Evolutionary conservation across 2,113 vertebrate species (phyloP).

Genomic region (Scortum barcoo): DNA sequence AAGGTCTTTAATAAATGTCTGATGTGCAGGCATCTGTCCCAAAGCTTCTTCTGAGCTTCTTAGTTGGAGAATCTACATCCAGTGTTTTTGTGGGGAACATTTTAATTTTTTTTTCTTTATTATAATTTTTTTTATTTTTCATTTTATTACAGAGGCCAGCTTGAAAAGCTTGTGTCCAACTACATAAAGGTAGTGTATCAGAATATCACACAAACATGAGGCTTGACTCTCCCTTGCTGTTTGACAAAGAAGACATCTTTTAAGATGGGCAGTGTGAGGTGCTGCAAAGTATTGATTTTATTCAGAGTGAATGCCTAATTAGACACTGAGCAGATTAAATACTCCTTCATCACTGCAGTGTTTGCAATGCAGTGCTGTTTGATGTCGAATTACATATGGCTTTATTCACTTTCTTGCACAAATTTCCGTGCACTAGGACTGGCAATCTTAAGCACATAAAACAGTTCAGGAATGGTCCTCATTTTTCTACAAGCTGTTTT

Average conservation of each 20-base stretch:
- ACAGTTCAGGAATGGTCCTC: not conserved
- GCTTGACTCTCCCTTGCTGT: not conserved
- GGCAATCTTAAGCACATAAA: conserved; percentile 3
- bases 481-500: conserved; percentile 5
- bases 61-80: not conserved
- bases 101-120: not conserved
- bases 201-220: not conserved
- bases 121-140: too few relatives aligned
- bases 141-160: not conserved
- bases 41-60: not conserved
- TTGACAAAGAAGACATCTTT: conserved; percentile 27
- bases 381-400: not conserved
- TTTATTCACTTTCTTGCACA: conserved; percentile 20
- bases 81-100: not conserved
- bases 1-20: not conserved
- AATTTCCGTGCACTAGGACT: not conserved
- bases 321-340: conserved; percentile 41
- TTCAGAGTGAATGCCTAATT: conserved; percentile 33
- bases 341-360: conserved; percentile 6
- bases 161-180: not conserved
- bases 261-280: not conserved
- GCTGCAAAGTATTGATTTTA: conserved; percentile 39
- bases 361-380: conserved; percentile 7
- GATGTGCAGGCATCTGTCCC: not conserved
- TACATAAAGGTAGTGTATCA: not conserved